A percentile compares a stretch with the other conserved stretches of the same genome.
These are phyloP conservation scores for Caenorhabditis doughertyi DNA, from an alignment of 2,888 invertebrate genomes.

Conservation along the genomic window DNA sequence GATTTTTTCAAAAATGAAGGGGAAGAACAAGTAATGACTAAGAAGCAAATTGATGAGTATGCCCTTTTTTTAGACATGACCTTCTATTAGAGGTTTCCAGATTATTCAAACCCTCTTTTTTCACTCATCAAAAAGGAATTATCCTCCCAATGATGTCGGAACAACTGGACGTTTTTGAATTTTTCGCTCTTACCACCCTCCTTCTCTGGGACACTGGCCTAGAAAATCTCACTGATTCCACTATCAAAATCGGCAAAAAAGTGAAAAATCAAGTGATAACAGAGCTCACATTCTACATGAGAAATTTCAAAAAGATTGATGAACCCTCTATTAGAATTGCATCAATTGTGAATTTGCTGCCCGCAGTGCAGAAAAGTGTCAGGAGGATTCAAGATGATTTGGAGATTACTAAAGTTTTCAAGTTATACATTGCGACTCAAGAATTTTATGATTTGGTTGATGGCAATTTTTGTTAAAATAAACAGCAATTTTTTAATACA, in stretches of 20 bases:
- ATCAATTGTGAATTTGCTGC: not conserved
- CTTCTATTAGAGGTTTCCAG: conserved; percentile 8
- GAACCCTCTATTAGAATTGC: not conserved
- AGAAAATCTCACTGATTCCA: conserved; percentile 10
- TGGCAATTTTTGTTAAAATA: conserved; percentile 7
- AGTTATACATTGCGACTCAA: not conserved
- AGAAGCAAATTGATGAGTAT: conserved; percentile 40
- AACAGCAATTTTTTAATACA: not conserved
- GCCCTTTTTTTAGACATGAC: not conserved
- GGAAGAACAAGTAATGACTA: conserved; percentile 8
- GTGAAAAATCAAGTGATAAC: conserved; percentile 4
- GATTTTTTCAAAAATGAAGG: conserved; percentile 24
- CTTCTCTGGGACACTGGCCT: conserved; percentile 55
- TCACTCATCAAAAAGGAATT: not conserved
- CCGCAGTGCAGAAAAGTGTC: not conserved
- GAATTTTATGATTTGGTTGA: conserved; percentile 12
- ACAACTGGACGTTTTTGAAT: conserved; percentile 49
- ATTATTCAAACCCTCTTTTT: conserved; percentile 43
- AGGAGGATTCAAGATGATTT: conserved; percentile 11
- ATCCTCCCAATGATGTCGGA: conserved; percentile 37
- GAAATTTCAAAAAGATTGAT: not conserved
- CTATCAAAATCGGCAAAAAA: not conserved
- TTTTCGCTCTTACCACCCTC: conserved; percentile 36
- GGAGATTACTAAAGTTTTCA: conserved; percentile 7
- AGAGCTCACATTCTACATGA: conserved; percentile 4